Conservation (phyloP, 1,140 invertebrate genomes). For the Scylla paramamosain region DNA sequence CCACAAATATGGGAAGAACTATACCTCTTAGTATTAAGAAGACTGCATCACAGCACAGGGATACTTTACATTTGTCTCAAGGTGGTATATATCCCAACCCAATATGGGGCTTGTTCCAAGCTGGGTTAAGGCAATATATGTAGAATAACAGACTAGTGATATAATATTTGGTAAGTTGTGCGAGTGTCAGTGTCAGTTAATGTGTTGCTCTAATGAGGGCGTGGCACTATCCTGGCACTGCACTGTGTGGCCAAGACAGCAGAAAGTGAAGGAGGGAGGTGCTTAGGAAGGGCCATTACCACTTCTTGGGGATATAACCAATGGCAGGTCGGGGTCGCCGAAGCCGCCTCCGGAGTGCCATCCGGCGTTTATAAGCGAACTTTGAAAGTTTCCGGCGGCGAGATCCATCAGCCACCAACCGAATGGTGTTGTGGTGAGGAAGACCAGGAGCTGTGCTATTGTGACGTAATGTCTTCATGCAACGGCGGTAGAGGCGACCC, state of each 20-base stretch:
- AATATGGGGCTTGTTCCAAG: no score
- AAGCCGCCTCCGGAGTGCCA: neutral
- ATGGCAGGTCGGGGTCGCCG: neutral
- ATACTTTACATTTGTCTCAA: no score
- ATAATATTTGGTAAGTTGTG: neutral
- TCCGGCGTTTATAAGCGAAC: neutral
- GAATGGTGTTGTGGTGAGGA: neutral
- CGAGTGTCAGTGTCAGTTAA: neutral
- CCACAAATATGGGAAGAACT: no score
- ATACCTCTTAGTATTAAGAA: no score
- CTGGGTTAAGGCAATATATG: neutral
- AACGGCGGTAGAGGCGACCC: neutral
- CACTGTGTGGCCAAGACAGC: neutral
- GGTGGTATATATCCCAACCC: neutral
- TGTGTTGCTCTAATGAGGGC: no score
- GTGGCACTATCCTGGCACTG: neutral
- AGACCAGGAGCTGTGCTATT: neutral
- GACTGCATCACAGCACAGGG: no score
- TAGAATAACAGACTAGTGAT: neutral
- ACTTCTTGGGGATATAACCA: neutral
- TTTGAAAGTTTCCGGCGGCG: neutral
- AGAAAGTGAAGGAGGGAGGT: neutral
- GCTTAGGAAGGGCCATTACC: neutral
- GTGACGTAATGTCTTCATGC: slow-evolving; percentile 46
- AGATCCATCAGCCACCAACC: neutral